A percentile compares a stretch with the other conserved stretches of the same genome.
Evolutionary conservation across 1,140 invertebrate species (phyloP).

Genomic region (Aphelenchoides fujianensis): DNA sequence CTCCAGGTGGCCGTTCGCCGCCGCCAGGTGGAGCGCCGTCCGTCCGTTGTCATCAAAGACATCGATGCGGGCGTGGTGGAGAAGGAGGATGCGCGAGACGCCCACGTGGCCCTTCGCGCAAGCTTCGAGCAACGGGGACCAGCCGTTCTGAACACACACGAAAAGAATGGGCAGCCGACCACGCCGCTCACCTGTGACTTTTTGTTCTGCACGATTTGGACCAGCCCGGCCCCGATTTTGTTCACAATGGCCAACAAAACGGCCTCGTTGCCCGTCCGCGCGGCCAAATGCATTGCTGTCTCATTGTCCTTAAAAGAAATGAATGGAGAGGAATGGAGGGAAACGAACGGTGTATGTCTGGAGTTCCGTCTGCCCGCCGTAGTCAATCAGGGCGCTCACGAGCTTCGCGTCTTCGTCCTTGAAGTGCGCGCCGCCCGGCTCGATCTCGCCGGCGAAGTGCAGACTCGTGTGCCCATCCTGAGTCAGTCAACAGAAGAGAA

Average conservation of each 20-base stretch:
- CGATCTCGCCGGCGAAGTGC: constrained; percentile 72
- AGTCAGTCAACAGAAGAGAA: constrained; percentile 16
- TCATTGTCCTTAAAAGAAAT: constrained; percentile 70
- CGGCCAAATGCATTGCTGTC: constrained; percentile 90
- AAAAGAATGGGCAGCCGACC: neutral
- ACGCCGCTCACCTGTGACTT: constrained; percentile 70
- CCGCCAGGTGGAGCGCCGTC: constrained; percentile 79
- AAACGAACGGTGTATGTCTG: constrained; percentile 71
- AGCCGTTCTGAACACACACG: constrained; percentile 70
- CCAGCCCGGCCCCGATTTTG: constrained; percentile 78
- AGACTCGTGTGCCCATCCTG: constrained; percentile 86
- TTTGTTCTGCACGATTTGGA: constrained; percentile 86
- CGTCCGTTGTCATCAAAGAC: constrained; percentile 81
- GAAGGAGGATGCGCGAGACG: constrained; percentile 67
- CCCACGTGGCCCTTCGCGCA: constrained; percentile 69
- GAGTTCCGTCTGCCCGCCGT: constrained; percentile 80
- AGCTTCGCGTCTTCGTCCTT: constrained; percentile 83
- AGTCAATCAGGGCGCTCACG: constrained; percentile 79
- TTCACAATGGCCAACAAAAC: constrained; percentile 86
- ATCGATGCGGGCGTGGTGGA: constrained; percentile 82
- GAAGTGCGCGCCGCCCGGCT: constrained; percentile 65
- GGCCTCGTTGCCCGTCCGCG: constrained; percentile 88
- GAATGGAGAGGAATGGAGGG: constrained; percentile 10
- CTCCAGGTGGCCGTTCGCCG: constrained; percentile 81
- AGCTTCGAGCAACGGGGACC: constrained; percentile 92